Evolutionary conservation across 2,888 invertebrate species (phyloP).

Genomic region (Eupithecia tripunctaria): DNA sequence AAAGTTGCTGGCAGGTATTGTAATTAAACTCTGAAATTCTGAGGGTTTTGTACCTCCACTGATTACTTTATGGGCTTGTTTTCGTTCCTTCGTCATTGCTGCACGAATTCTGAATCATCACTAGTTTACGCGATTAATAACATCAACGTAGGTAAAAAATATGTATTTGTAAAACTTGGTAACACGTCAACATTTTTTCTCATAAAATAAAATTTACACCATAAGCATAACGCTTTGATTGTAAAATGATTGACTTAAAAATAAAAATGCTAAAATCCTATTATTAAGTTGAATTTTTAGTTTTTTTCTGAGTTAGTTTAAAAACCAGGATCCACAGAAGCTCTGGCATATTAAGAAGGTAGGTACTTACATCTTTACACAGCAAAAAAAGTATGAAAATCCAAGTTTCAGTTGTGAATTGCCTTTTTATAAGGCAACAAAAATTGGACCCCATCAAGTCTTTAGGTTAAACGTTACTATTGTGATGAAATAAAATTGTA

Average conservation of each 20-base stretch:
- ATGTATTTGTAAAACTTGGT: not conserved
- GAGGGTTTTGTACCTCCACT: not conserved
- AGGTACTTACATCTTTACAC: not conserved
- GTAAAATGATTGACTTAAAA: no score
- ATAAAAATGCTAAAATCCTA: no score
- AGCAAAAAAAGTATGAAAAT: constrained; percentile 8
- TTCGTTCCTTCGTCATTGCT: not conserved
- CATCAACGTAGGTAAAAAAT: not conserved
- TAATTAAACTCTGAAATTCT: not conserved
- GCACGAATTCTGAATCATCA: not conserved
- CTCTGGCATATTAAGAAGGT: no score
- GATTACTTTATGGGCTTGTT: not conserved
- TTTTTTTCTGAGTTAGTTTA: not conserved
- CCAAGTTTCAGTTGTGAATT: not conserved
- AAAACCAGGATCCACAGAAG: not conserved
- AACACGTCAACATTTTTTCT: not conserved
- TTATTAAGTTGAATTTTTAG: no score
- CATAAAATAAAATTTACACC: not conserved
- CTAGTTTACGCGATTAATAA: not conserved
- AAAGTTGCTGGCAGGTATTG: not conserved
- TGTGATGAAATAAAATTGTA: constrained; percentile 15
- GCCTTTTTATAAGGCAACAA: constrained; percentile 24
- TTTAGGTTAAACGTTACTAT: constrained; percentile 14
- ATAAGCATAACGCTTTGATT: no score
- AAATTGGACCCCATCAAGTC: constrained; percentile 17